phyloP scores from a whole-genome alignment of 2,797 vertebrate species.

The Amphiprion clarkii region DNA sequence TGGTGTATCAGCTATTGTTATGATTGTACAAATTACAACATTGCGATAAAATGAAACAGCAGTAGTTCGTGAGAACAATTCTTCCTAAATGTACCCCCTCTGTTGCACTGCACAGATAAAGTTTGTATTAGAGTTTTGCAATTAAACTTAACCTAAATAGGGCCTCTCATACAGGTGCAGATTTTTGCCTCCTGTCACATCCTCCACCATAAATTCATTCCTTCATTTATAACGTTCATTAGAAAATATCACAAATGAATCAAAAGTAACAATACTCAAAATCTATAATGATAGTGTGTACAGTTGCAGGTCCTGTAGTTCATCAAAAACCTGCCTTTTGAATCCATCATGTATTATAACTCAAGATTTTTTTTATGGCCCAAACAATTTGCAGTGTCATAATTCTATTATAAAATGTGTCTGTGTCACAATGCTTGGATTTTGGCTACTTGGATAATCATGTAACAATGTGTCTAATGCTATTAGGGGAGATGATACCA shows the following conservation, averaged over 20 bases:
- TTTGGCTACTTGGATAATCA: slow-evolving; percentile 63
- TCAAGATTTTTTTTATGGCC: background rate
- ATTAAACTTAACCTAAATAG: too few relatives aligned
- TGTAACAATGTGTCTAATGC: slow-evolving; percentile 68
- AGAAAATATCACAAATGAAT: background rate
- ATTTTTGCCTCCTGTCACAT: background rate
- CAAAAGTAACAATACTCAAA: background rate
- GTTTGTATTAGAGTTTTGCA: too few relatives aligned
- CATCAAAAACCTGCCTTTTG: background rate
- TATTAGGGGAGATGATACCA: slow-evolving; percentile 69
- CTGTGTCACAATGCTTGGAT: slow-evolving; percentile 51
- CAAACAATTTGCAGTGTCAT: slow-evolving; percentile 21
- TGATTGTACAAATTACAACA: too few relatives aligned
- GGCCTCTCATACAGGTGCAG: background rate
- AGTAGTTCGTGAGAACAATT: too few relatives aligned
- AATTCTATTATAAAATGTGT: slow-evolving; percentile 39
- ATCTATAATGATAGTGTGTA: background rate
- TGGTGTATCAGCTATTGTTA: too few relatives aligned
- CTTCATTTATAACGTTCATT: background rate
- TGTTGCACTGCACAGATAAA: too few relatives aligned
- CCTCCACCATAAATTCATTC: background rate
- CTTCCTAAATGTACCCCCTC: too few relatives aligned
- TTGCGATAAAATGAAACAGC: too few relatives aligned
- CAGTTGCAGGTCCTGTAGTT: background rate
- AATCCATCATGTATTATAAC: background rate